A percentile compares a stretch with the other conserved stretches of the same genome.
These are phyloP conservation scores for Apus apus DNA, from an alignment of 2,113 vertebrate species.

Conservation along the genomic window DNA sequence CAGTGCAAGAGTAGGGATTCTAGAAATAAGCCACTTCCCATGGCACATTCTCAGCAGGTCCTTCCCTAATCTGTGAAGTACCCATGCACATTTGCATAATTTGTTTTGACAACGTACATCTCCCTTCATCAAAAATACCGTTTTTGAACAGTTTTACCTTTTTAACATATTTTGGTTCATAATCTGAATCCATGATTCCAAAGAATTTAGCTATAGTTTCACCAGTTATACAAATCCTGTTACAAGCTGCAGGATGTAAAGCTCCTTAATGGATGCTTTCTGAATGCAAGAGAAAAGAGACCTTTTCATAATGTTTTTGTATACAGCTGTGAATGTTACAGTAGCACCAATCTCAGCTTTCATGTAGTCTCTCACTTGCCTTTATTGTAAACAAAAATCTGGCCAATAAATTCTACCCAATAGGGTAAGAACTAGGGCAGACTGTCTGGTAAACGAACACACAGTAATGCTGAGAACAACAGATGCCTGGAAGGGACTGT, in stretches of 20 bases:
- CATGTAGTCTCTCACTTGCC: conserved; percentile 22
- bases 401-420: conserved; percentile 26
- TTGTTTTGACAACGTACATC: not conserved
- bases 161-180: not conserved
- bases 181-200: not conserved
- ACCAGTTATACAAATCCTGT: not conserved
- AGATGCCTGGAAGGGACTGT: conserved; percentile 62
- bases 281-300: conserved; percentile 3
- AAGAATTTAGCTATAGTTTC: not conserved
- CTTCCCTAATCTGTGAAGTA: not conserved
- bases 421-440: conserved; percentile 47
- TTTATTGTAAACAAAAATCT: conserved; percentile 58
- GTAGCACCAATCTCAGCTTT: not conserved
- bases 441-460: conserved; percentile 40
- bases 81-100: not conserved
- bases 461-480: conserved; percentile 23
- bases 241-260: conserved; percentile 6
- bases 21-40: not conserved
- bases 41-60: not conserved
- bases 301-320: conserved; percentile 9
- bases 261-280: not conserved
- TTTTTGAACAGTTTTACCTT: conserved; percentile 7
- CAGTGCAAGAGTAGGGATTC: not conserved
- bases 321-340: not conserved
- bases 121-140: not conserved